These are phyloP conservation scores for Zygaena filipendulae DNA, from an alignment of 2,888 invertebrate species.

Conservation along the genomic window DNA sequence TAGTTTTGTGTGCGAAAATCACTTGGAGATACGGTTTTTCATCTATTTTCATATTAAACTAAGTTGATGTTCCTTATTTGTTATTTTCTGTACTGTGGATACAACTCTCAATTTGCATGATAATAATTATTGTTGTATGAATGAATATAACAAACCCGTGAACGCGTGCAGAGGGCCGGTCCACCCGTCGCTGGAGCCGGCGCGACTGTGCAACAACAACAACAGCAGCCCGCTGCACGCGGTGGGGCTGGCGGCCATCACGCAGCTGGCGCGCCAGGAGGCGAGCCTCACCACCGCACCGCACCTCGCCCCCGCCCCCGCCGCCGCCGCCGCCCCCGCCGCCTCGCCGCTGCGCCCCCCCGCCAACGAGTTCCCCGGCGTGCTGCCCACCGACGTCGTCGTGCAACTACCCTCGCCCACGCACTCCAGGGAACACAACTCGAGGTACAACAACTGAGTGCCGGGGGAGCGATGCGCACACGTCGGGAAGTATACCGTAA, in stretches of 20 bases:
- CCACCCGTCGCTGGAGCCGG: slow-evolving; percentile 51
- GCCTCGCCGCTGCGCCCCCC: slow-evolving; percentile 24
- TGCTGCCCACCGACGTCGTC: slow-evolving; percentile 59
- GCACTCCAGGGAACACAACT: slow-evolving; percentile 28
- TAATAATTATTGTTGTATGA: too few relatives aligned
- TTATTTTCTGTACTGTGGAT: too few relatives aligned
- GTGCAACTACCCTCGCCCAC: slow-evolving; percentile 53
- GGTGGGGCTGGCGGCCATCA: slow-evolving; percentile 81
- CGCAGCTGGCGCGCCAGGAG: slow-evolving; percentile 76
- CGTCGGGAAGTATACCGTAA: too few relatives aligned
- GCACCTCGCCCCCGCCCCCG: slow-evolving; percentile 36
- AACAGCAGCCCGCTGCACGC: slow-evolving; percentile 74
- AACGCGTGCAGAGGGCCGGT: too few relatives aligned
- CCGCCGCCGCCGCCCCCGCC: slow-evolving; percentile 45
- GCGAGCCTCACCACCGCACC: slow-evolving; percentile 30
- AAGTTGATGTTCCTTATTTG: too few relatives aligned
- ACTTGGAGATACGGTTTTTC: too few relatives aligned
- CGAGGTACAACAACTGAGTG: slow-evolving; percentile 29
- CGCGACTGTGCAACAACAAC: slow-evolving; percentile 66
- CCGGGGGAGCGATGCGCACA: too few relatives aligned
- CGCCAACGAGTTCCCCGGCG: slow-evolving; percentile 53
- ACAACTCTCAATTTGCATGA: too few relatives aligned
- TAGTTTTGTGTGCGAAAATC: too few relatives aligned
- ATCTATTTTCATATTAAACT: too few relatives aligned
- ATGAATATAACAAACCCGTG: too few relatives aligned